These are phyloP conservation scores for Discoglossus pictus DNA, from an alignment of 2,797 vertebrate species.

Conservation along the genomic window DNA sequence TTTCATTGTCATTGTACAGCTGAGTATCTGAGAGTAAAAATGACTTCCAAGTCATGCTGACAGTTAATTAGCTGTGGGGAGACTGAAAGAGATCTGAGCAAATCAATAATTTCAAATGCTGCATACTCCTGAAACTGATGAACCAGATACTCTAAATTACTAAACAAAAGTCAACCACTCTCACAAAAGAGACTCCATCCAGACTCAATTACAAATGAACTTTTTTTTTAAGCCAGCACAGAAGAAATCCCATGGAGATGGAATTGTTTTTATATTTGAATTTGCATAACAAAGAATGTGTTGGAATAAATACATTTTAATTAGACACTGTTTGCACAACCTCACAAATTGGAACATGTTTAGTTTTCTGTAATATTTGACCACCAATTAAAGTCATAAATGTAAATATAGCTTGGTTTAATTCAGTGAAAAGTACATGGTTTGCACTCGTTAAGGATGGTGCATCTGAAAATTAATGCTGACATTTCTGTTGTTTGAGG, in stretches of 20 bases:
- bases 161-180: constrained; percentile 39
- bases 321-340: neutral
- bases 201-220: constrained; percentile 22
- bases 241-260: neutral
- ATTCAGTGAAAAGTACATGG: no score
- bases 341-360: neutral
- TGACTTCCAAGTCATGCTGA: constrained; percentile 28
- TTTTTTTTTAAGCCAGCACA: neutral
- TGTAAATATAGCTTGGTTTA: neutral
- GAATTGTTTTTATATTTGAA: neutral
- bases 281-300: constrained; percentile 25
- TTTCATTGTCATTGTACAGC: constrained; percentile 29
- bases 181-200: constrained; percentile 15
- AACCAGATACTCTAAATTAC: constrained; percentile 44
- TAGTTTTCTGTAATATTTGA: neutral
- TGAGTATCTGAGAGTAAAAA: constrained; percentile 13
- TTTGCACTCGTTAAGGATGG: no score
- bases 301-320: constrained; percentile 22
- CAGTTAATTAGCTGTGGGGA: constrained; percentile 47
- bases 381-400: constrained; percentile 1
- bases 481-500: no score
- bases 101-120: constrained; percentile 49
- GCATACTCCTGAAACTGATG: constrained; percentile 41
- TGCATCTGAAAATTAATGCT: no score
- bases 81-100: constrained; percentile 40